These are phyloP conservation scores for Lepus townsendii DNA, from an alignment of 2,797 vertebrate species.

Conservation along the genomic window DNA sequence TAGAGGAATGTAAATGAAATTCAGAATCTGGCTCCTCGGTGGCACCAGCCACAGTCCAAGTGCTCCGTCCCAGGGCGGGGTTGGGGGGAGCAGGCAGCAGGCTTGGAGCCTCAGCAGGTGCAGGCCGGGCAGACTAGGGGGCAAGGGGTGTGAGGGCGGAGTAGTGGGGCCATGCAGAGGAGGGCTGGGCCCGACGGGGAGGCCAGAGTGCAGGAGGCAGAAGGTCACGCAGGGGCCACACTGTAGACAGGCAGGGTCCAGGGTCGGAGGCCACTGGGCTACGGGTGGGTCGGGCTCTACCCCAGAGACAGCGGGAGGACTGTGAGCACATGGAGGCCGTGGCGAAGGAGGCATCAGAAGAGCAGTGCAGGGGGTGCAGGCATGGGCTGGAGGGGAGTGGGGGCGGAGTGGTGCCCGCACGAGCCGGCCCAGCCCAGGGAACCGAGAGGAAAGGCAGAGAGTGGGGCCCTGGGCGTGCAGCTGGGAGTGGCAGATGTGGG, in stretches of 20 bases:
- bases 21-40: background rate
- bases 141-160: background rate
- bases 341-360: background rate
- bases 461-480: too few species aligned
- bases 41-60: background rate
- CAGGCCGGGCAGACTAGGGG: too few species aligned
- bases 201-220: background rate
- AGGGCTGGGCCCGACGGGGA: rapidly evolving
- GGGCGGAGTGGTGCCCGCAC: background rate
- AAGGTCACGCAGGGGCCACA: background rate
- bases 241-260: background rate
- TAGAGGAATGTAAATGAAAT: background rate
- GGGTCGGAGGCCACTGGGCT: background rate
- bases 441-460: too few species aligned
- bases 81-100: too few species aligned
- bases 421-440: too few species aligned
- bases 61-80: rapidly evolving
- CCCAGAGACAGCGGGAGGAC: background rate
- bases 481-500: too few species aligned
- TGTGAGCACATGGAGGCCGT: background rate
- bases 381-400: background rate
- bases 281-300: background rate
- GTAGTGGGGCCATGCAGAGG: rapidly evolving
- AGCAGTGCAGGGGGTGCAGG: too few species aligned
- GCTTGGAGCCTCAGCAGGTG: background rate